Evolutionary conservation across 2,797 vertebrate species (phyloP).

Genomic region (Cyprinella venusta): DNA sequence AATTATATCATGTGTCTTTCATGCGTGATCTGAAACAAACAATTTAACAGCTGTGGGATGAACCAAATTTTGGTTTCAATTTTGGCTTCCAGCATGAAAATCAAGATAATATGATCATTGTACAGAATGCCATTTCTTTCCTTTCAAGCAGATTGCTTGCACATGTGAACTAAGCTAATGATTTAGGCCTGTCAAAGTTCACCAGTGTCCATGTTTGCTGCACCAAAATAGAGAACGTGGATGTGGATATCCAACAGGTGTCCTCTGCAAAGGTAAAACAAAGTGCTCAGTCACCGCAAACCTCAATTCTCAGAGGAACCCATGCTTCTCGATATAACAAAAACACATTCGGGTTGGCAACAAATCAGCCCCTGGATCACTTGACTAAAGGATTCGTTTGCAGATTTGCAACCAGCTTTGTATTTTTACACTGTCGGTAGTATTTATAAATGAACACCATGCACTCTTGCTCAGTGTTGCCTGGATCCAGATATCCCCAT

Average conservation of each 20-base stretch:
- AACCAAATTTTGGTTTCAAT: too few relatives aligned
- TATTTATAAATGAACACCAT: background rate
- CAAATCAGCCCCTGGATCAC: constrained; percentile 33
- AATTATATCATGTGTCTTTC: too few relatives aligned
- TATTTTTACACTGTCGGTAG: background rate
- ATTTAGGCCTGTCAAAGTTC: background rate
- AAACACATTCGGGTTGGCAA: constrained; percentile 42
- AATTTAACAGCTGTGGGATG: too few relatives aligned
- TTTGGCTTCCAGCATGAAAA: too few relatives aligned
- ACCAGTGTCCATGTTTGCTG: background rate
- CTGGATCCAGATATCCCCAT: background rate
- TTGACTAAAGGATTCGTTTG: constrained; percentile 30
- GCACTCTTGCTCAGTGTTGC: background rate
- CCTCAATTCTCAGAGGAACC: constrained; percentile 22
- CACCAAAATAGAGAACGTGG: background rate
- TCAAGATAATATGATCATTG: too few relatives aligned
- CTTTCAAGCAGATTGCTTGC: too few relatives aligned
- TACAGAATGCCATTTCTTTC: too few relatives aligned
- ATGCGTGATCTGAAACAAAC: too few relatives aligned
- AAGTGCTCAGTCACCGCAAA: constrained; percentile 45
- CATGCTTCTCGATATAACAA: constrained; percentile 34
- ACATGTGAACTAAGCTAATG: background rate
- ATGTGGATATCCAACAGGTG: constrained; percentile 57
- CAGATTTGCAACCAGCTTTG: background rate
- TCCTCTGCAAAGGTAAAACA: constrained; percentile 36